phyloP scores from a whole-genome alignment of 2,888 invertebrate species.

The Andrena camellia region DNA sequence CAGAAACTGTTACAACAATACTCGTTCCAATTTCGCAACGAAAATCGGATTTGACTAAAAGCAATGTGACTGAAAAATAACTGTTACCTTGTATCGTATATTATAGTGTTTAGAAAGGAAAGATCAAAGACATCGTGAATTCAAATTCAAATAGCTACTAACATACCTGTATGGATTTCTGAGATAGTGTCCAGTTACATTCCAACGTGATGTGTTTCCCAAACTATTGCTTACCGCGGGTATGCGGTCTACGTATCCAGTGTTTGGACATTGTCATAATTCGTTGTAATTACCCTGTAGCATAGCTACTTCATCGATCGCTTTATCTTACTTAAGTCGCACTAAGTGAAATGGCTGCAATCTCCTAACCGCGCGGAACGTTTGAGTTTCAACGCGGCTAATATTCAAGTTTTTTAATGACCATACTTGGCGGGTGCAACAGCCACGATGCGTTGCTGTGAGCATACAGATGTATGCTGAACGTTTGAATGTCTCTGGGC shows the following conservation, averaged over 20 bases:
- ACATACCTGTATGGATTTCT: conserved; percentile 71
- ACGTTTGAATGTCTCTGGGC: conserved; percentile 7
- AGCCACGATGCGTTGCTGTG: conserved; percentile 31
- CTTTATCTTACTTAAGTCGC: conserved; percentile 69
- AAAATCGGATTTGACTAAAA: not conserved
- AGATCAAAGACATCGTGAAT: conserved; percentile 68
- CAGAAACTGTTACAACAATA: not conserved
- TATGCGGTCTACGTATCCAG: conserved; percentile 55
- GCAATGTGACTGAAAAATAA: not conserved
- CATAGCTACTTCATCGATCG: conserved; percentile 74
- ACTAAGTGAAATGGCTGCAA: conserved; percentile 55
- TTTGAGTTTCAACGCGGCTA: conserved; percentile 59
- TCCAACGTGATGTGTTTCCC: conserved; percentile 63
- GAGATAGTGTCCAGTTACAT: conserved; percentile 70
- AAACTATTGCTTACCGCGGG: conserved; percentile 74
- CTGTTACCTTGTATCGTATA: not conserved
- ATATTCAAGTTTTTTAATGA: conserved; percentile 67
- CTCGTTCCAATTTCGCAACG: not conserved
- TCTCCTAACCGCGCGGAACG: conserved; percentile 65
- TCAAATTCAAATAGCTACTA: conserved; percentile 72
- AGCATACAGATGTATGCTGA: conserved; percentile 1
- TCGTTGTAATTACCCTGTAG: conserved; percentile 77
- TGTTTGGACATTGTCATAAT: conserved; percentile 73
- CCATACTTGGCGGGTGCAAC: conserved; percentile 21
- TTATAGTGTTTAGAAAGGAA: conserved; percentile 31